Evolutionary conservation across 2,797 vertebrate genomes (phyloP).

Genomic region (Sebastes baramenuke): DNA sequence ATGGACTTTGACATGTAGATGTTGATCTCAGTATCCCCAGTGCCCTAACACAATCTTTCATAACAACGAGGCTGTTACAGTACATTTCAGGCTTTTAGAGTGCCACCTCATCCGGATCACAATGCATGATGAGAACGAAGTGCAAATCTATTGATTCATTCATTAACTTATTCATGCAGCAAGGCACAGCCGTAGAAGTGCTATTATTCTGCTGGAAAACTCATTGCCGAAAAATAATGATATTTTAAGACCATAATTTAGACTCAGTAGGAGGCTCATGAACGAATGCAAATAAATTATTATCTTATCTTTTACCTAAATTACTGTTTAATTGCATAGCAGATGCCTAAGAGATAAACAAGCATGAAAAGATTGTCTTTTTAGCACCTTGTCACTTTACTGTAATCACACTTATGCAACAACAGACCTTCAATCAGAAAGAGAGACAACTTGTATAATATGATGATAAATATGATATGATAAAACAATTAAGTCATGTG

Average conservation of each 20-base stretch:
- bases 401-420: neutral
- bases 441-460: neutral
- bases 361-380: neutral
- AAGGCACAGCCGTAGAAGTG: slow-evolving; percentile 7
- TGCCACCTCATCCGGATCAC: slow-evolving; percentile 5
- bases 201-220: slow-evolving; percentile 31
- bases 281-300: slow-evolving; percentile 45
- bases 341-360: slow-evolving; percentile 10
- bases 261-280: slow-evolving; percentile 27
- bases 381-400: neutral
- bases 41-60: neutral
- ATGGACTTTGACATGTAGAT: slow-evolving; percentile 2
- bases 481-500: neutral
- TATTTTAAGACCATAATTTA: slow-evolving; percentile 38
- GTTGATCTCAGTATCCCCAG: slow-evolving; percentile 14
- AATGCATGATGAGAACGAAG: slow-evolving; percentile 34
- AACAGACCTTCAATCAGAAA: neutral
- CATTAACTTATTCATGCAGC: slow-evolving; percentile 27
- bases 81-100: neutral
- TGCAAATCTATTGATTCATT: slow-evolving; percentile 41
- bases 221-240: slow-evolving; percentile 41
- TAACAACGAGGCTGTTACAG: neutral
- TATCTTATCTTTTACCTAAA: slow-evolving; percentile 48
- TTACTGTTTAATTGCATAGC: slow-evolving; percentile 25
- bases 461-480: neutral